These are phyloP conservation scores for Drosophila ironensis DNA, from an alignment of 1,140 invertebrate genomes.

Conservation along the genomic window DNA sequence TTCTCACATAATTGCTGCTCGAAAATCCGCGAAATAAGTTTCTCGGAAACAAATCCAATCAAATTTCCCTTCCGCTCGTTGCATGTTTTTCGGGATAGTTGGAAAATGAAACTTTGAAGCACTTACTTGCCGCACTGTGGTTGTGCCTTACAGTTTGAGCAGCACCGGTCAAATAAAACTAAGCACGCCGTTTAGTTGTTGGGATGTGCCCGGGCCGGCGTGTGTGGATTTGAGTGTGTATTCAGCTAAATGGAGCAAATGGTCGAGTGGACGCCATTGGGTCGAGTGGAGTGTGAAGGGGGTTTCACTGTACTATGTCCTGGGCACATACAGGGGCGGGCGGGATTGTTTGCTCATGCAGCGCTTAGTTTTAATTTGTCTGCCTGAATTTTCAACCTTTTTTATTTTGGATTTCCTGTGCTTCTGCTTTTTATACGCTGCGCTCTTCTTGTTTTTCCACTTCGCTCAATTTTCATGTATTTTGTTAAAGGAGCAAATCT, in stretches of 20 bases:
- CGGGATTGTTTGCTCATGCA: slow-evolving; percentile 67
- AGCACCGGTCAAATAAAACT: slow-evolving; percentile 57
- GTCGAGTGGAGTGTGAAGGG: slow-evolving; percentile 40
- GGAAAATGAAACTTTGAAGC: slow-evolving; percentile 37
- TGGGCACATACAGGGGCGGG: slow-evolving; percentile 5
- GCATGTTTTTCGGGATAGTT: not conserved
- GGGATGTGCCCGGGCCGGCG: not conserved
- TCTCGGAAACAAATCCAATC: slow-evolving; percentile 30
- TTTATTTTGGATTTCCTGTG: slow-evolving; percentile 28
- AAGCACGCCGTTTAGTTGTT: slow-evolving; percentile 41
- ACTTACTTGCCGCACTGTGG: slow-evolving; percentile 32
- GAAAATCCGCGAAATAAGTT: slow-evolving; percentile 23
- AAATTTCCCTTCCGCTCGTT: slow-evolving; percentile 15
- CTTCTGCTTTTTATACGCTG: slow-evolving; percentile 23
- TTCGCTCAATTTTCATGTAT: slow-evolving; percentile 35
- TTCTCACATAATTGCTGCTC: slow-evolving; percentile 19
- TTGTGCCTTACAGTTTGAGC: slow-evolving; percentile 61
- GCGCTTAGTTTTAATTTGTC: slow-evolving; percentile 79
- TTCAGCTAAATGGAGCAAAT: slow-evolving; percentile 74
- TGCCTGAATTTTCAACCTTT: slow-evolving; percentile 64
- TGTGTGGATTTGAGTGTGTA: slow-evolving; percentile 19
- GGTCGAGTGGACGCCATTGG: slow-evolving; percentile 74
- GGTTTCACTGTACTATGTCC: no score
- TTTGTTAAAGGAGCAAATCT: slow-evolving; percentile 57
- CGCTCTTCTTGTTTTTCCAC: not conserved